These are phyloP conservation scores for Gambusia yucatana DNA, from an alignment of 2,797 vertebrate species.

Conservation along the genomic window DNA sequence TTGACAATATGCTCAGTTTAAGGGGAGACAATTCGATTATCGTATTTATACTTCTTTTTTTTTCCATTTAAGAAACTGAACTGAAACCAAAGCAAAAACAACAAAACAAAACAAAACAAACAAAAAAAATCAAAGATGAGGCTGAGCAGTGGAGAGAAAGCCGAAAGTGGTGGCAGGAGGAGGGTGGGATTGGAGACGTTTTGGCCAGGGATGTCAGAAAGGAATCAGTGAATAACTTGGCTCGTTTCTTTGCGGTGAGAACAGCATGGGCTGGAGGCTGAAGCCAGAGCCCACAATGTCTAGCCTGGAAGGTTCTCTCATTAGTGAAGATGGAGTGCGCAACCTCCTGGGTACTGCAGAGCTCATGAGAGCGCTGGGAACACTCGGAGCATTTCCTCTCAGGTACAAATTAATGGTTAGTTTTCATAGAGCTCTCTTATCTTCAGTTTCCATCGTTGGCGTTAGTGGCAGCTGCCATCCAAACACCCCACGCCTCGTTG, in stretches of 20 bases:
- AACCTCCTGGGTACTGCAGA: slow-evolving; percentile 69
- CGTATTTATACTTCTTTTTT: too few relatives aligned
- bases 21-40: not conserved
- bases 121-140: slow-evolving; percentile 36
- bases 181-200: slow-evolving; percentile 69
- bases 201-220: slow-evolving; percentile 75
- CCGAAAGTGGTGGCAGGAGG: slow-evolving; percentile 58
- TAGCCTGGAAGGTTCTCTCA: slow-evolving; percentile 83
- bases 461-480: slow-evolving; percentile 41
- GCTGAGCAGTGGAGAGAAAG: slow-evolving; percentile 49
- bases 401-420: slow-evolving; percentile 57
- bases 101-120: too few relatives aligned
- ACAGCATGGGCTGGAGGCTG: slow-evolving; percentile 77
- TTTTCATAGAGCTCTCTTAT: not conserved
- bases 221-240: slow-evolving; percentile 82
- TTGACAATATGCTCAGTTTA: not conserved
- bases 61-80: slow-evolving; percentile 34
- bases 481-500: slow-evolving; percentile 32
- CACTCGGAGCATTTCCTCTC: slow-evolving; percentile 45
- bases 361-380: slow-evolving; percentile 64
- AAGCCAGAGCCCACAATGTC: slow-evolving; percentile 82
- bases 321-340: slow-evolving; percentile 76
- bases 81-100: slow-evolving; percentile 34
- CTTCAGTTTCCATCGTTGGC: slow-evolving; percentile 28
- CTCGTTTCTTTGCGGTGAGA: slow-evolving; percentile 79